These are phyloP conservation scores for Ernsta delagoae DNA, from an alignment of 2,888 invertebrate genomes.

Conservation along the genomic window DNA sequence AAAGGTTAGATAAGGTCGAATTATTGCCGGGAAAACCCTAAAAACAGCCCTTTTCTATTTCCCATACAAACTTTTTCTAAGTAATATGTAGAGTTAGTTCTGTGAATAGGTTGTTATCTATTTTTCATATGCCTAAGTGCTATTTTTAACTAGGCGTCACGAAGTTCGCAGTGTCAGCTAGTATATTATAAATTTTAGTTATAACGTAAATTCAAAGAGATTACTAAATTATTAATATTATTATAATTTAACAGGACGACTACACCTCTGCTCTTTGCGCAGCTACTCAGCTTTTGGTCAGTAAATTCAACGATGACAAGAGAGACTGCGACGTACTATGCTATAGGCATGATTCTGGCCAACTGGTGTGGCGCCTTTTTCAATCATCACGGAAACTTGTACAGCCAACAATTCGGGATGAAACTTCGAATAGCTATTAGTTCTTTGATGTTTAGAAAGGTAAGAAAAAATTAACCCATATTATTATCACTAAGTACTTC, in stretches of 20 bases:
- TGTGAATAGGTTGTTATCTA: too few relatives aligned
- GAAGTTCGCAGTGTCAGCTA: too few relatives aligned
- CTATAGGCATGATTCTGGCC: constrained; percentile 71
- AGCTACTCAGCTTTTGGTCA: constrained; percentile 80
- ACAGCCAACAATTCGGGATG: constrained; percentile 88
- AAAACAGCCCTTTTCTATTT: too few relatives aligned
- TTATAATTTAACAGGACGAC: constrained; percentile 84
- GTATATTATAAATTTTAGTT: too few relatives aligned
- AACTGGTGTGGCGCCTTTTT: constrained; percentile 82
- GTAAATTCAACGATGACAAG: constrained; percentile 69
- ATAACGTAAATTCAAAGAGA: too few relatives aligned
- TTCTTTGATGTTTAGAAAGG: constrained; percentile 91
- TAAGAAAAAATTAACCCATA: constrained; percentile 51
- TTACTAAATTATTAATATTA: too few relatives aligned
- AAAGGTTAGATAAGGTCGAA: too few relatives aligned
- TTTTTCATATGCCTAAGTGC: too few relatives aligned
- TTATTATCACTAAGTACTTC: not conserved
- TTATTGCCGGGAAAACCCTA: too few relatives aligned
- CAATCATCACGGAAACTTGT: constrained; percentile 90
- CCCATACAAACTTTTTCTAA: too few relatives aligned
- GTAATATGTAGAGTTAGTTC: too few relatives aligned
- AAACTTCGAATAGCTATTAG: constrained; percentile 89
- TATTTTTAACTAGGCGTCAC: too few relatives aligned
- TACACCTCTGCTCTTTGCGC: constrained; percentile 87
- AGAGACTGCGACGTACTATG: constrained; percentile 84